Evolutionary conservation across 2,113 vertebrate genomes (phyloP).

Genomic region (Prietella phreatophila): DNA sequence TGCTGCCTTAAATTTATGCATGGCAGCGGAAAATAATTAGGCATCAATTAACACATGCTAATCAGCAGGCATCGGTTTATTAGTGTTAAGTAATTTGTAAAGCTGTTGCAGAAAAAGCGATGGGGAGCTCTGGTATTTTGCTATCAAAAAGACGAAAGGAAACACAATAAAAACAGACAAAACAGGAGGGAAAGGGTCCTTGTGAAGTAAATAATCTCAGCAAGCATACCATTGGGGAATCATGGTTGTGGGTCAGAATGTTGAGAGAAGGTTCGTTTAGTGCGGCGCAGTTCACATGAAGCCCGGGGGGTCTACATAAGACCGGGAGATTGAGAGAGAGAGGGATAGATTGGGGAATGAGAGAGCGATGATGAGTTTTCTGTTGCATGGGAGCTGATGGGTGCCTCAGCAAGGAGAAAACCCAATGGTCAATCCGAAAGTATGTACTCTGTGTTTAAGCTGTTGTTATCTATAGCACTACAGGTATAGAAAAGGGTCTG

Average conservation of each 20-base stretch:
- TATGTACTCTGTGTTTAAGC: conserved; percentile 38
- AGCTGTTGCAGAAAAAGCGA: conserved; percentile 61
- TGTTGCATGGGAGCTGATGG: conserved; percentile 66
- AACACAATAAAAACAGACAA: conserved; percentile 28
- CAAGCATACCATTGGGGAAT: conserved; percentile 7
- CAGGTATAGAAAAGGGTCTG: background rate
- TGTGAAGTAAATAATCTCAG: conserved; percentile 34
- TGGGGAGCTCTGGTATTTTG: conserved; percentile 24
- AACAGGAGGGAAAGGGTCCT: background rate
- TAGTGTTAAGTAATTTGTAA: conserved; percentile 76
- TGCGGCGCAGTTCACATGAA: background rate
- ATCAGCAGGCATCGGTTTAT: conserved; percentile 68
- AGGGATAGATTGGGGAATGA: conserved; percentile 47
- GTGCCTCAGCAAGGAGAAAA: conserved; percentile 62
- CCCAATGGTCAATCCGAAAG: conserved; percentile 66
- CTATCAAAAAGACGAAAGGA: conserved; percentile 28
- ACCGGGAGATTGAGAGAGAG: conserved; percentile 22
- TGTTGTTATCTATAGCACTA: conserved; percentile 14
- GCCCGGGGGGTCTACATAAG: conserved; percentile 18
- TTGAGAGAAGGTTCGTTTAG: conserved; percentile 24
- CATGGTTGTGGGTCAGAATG: conserved; percentile 9
- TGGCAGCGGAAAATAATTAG: conserved; percentile 81
- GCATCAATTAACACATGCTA: conserved; percentile 81
- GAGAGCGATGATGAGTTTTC: conserved; percentile 68
- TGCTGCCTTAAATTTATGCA: conserved; percentile 72